A percentile compares a stretch with the other conserved stretches of the same genome.
These are phyloP conservation scores for Myodes glareolus DNA, from an alignment of 2,113 vertebrate species.

Conservation along the genomic window DNA sequence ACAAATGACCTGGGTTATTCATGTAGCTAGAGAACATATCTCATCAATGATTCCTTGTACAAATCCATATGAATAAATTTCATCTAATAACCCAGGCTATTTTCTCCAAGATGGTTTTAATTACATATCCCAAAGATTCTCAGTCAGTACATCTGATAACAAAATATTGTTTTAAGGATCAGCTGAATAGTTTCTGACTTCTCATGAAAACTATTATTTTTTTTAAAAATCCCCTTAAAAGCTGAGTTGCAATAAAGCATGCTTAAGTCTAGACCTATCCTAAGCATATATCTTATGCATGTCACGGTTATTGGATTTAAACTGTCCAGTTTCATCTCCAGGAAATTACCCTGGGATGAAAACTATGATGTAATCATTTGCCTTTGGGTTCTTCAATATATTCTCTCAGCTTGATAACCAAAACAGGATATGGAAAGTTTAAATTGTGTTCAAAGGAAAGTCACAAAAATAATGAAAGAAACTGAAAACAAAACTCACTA, in stretches of 20 bases:
- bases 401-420: neutral
- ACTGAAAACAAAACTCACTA: neutral
- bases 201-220: neutral
- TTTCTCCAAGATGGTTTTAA: neutral
- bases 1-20: neutral
- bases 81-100: neutral
- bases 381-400: neutral
- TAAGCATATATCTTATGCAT: neutral
- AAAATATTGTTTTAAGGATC: neutral
- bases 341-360: neutral
- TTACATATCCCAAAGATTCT: neutral
- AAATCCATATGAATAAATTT: neutral
- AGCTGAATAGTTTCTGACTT: neutral
- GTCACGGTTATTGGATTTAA: neutral
- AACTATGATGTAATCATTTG: neutral
- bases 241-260: neutral
- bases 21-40: neutral
- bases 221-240: neutral
- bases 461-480: neutral
- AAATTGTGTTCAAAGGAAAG: neutral
- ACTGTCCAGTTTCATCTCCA: neutral
- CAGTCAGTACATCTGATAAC: neutral
- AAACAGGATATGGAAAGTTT: neutral
- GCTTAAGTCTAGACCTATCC: neutral
- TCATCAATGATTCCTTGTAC: neutral